Conservation (phyloP, 2,888 invertebrate species). For the Drosophila conformis region DNA sequence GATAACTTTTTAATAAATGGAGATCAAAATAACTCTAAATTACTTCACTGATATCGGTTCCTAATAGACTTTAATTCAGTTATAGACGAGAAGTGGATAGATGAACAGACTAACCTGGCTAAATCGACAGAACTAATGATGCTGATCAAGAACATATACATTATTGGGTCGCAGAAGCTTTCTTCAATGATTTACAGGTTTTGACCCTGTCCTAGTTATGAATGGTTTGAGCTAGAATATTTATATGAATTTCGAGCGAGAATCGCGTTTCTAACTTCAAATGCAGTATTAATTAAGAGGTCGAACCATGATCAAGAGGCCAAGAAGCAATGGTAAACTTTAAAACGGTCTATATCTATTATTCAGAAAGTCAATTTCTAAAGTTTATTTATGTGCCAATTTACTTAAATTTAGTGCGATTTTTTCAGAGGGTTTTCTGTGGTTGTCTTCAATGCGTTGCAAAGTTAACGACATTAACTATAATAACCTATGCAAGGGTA, state of each 20-base stretch:
- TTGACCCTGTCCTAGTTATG: neutral
- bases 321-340: too few species aligned
- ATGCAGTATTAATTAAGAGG: neutral
- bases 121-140: neutral
- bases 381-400: neutral
- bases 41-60: too few species aligned
- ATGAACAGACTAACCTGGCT: neutral
- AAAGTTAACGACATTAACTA: neutral
- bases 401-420: neutral
- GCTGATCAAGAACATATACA: neutral
- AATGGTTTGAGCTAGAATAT: neutral
- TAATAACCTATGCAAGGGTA: neutral
- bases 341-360: neutral
- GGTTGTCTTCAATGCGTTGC: neutral
- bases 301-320: neutral
- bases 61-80: neutral
- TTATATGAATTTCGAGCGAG: neutral
- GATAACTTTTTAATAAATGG: neutral
- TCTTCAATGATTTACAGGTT: neutral
- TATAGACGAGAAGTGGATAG: neutral
- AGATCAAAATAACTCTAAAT: neutral
- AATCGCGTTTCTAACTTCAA: neutral
- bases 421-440: neutral
- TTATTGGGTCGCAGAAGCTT: neutral
- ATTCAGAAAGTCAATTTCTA: neutral